Base-by-base conservation (phyloP, 2,113 vertebrate species). In the Callocephalon fimbriatum region DNA sequence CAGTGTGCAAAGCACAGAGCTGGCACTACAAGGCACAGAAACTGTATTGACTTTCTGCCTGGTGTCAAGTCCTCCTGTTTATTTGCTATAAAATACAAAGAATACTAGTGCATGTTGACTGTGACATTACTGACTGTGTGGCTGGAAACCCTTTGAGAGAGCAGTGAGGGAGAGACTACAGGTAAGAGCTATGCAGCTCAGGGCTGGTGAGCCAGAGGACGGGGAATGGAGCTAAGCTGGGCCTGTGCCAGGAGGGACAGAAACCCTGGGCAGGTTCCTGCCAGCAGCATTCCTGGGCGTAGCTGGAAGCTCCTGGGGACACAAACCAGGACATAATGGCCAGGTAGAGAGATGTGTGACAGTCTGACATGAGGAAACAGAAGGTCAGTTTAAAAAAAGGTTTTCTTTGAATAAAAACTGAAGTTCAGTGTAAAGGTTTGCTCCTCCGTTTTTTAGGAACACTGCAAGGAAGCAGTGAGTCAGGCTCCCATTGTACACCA, bases 321-420 rank as follows among this genome's bases (percentile, higher is more conserved):
- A 75, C 11, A 35, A 27, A 38, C 6, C 4, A 16, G 15, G 17
- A 12, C 3, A 15, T 1, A 3, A 15, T 3, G 21, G 45, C 0
- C 0, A 79, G 31, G 47, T 10, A 38, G 37, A 58, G 74, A 47
- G 50, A 42, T 4, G 4, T 16, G 27, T 44, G 16, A 12, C 67
- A 67, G 38, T 29, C 26, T 70, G 42, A 35, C 72, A 68, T 12
- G 16, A 61, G 22, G 12, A 74, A 56, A 47, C 12, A 21, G 13
- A 72, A 68, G 9, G 9, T 1, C 2, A 48, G 54, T 18, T 66
- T 47, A 1, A 56, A 65, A 59, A 40, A 29, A 12, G 19, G 12
- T 14, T 47, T 79, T 86, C 76, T 63, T 45, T 50, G 29, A 54
- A 73, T 48, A 11, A 63, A 58, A 92, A 44, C 4, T 68, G 15